Conservation (phyloP, 23 tunicate species). For the Corella eumyota region DNA sequence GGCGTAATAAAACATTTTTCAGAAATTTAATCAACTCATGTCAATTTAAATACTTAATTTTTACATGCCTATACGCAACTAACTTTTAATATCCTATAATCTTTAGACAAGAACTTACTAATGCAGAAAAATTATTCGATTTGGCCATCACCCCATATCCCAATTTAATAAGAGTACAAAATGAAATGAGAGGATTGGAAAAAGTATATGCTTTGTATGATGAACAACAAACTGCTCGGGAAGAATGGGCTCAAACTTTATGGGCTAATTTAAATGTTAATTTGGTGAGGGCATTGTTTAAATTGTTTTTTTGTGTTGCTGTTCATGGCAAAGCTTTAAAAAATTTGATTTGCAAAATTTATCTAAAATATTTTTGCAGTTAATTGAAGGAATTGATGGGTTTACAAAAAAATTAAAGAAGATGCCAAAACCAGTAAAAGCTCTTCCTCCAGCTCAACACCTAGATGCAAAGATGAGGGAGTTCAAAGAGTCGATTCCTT, state of each 20-base stretch:
- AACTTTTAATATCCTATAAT: no score
- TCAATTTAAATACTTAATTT: no score
- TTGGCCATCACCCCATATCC: slow-evolving; percentile 89
- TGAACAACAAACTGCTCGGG: slow-evolving; percentile 84
- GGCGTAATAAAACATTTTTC: no score
- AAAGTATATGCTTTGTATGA: slow-evolving; percentile 59
- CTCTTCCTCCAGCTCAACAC: slow-evolving; percentile 72
- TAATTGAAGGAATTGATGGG: slow-evolving; percentile 88
- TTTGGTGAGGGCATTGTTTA: slow-evolving; percentile 22
- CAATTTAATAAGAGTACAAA: slow-evolving; percentile 53
- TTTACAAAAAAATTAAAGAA: slow-evolving; percentile 73
- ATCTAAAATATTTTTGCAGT: slow-evolving; percentile 15
- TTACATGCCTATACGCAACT: no score
- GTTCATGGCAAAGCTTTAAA: no score
- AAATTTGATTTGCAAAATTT: background rate
- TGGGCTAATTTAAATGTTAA: slow-evolving; percentile 95
- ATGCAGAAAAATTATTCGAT: slow-evolving; percentile 92
- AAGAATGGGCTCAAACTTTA: slow-evolving; percentile 96
- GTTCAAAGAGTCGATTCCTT: slow-evolving; percentile 86
- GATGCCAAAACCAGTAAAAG: slow-evolving; percentile 76
- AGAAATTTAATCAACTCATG: no score
- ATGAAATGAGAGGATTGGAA: slow-evolving; percentile 90
- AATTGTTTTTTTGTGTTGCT: no score
- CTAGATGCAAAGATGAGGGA: slow-evolving; percentile 87
- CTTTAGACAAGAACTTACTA: slow-evolving; percentile 80